Base-by-base conservation (phyloP, 2,797 vertebrate genomes). In the Oryzias sinensis region DNA sequence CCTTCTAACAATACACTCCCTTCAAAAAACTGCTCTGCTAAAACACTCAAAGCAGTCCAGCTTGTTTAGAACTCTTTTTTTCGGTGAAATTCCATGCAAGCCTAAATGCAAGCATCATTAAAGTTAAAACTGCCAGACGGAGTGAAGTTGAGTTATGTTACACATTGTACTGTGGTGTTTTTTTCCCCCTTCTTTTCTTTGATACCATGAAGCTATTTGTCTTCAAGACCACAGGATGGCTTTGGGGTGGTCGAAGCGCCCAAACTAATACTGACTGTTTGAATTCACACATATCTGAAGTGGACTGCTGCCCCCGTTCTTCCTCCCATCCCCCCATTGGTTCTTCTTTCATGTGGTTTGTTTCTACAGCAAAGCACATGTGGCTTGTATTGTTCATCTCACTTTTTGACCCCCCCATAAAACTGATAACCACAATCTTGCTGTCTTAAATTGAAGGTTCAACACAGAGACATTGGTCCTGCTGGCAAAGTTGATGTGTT, bases 171-270 rank as follows among this genome's bases (percentile, higher is more conserved):
- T 46, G 65, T 82, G 85, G 89, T 80, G 79, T 85, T 89, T 74
- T 87, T 76, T 85, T 87, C 69, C 87, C 68, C 85, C 85, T 85
- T 82, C 85, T 86, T 86, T 81, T 59, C 68, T 76, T 65, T 48
- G 75, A 80, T 86, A 82, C 82, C 62, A 80, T 66, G 18, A 22
- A 78, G 61, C 68, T 81, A 90, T 91, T 89, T 87, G 74, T 91
- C 89, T 89, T 85, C 27, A 53, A 70, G 68, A 85, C 84, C 83
- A 47, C 74, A 76, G 75, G 64, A 60, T 65, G 78, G 69, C 73
- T 83, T 83, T 84, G 74, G 85, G 89, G 89, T 89, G 89, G 90
- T 90, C 84, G 74, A 64, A 17, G 74, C 68, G 72, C 76, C 84
- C 84, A 61, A 79, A 76, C 51, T 53, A 16, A 74, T 22, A 77